phyloP scores from a whole-genome alignment of 2,113 vertebrate species.

The Pandion haliaetus region DNA sequence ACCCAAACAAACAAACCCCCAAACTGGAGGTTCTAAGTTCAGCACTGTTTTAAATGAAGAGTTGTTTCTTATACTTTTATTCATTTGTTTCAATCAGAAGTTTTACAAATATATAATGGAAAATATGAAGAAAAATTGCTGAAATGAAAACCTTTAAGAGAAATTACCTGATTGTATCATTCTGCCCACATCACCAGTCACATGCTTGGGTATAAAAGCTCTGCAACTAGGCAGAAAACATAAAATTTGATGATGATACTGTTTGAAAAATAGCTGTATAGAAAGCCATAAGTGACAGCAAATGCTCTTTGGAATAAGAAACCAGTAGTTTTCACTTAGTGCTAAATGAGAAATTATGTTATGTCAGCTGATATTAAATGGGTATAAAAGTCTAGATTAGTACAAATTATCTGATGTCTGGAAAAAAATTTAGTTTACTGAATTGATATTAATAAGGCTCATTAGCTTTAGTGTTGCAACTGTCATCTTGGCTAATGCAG shows the following conservation, averaged over 20 bases:
- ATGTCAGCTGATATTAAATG: conserved; percentile 6
- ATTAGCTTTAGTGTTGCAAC: background rate
- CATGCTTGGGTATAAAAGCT: background rate
- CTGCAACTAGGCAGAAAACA: background rate
- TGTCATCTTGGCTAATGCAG: conserved; percentile 17
- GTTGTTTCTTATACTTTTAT: background rate
- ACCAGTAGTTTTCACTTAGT: conserved; percentile 31
- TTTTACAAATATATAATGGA: background rate
- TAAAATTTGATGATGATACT: background rate
- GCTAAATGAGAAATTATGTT: conserved; percentile 31
- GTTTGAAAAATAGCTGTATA: background rate
- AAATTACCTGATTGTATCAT: background rate
- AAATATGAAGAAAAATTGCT: background rate
- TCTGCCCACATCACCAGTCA: background rate
- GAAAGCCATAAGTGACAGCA: background rate
- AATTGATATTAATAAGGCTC: conserved; percentile 5
- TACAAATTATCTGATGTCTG: conserved; percentile 13
- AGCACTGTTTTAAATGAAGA: background rate
- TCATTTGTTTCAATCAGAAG: background rate
- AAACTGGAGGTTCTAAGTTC: background rate
- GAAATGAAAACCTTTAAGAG: background rate
- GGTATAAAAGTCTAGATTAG: background rate
- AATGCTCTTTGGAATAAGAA: conserved; percentile 33
- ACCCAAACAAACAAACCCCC: background rate
- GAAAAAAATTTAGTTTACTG: background rate